Conservation (phyloP, 1,140 invertebrate species). For the Anastrepha ludens region DNA sequence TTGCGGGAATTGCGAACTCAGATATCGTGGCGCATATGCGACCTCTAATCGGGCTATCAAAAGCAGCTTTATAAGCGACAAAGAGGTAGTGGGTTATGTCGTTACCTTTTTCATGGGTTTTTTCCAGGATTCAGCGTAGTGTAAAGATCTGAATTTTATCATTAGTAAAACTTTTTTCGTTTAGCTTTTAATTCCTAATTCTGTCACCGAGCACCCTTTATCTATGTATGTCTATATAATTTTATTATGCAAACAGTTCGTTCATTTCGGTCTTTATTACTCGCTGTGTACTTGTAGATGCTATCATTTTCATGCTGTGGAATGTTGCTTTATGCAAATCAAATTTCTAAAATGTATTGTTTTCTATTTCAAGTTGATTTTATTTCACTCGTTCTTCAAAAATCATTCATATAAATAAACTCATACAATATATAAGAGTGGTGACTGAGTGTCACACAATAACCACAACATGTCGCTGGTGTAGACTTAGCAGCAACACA, state of each 20-base stretch:
- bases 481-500: background rate
- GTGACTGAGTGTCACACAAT: conserved; percentile 29
- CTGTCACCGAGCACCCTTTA: too few relatives aligned
- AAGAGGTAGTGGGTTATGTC: too few relatives aligned
- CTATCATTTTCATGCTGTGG: conserved; percentile 11
- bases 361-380: background rate
- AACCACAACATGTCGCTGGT: conserved; percentile 7
- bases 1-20: too few relatives aligned
- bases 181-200: too few relatives aligned
- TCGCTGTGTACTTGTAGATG: background rate
- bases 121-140: too few relatives aligned
- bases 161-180: too few relatives aligned
- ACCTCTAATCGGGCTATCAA: too few relatives aligned
- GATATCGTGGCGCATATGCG: too few relatives aligned
- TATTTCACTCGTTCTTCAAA: background rate
- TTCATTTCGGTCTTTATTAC: conserved; percentile 16
- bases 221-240: too few relatives aligned
- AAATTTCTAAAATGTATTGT: conserved; percentile 48
- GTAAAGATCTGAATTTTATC: too few relatives aligned
- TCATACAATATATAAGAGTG: background rate
- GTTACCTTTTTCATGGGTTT: too few relatives aligned
- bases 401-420: background rate
- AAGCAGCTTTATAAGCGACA: too few relatives aligned
- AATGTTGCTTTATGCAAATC: conserved; percentile 50
- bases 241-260: conserved; percentile 41